Percentiles rank a stretch among this genome's conserved stretches.
These are phyloP conservation scores for Cebidichthys violaceus DNA, from an alignment of 2,113 vertebrate species.

Conservation along the genomic window DNA sequence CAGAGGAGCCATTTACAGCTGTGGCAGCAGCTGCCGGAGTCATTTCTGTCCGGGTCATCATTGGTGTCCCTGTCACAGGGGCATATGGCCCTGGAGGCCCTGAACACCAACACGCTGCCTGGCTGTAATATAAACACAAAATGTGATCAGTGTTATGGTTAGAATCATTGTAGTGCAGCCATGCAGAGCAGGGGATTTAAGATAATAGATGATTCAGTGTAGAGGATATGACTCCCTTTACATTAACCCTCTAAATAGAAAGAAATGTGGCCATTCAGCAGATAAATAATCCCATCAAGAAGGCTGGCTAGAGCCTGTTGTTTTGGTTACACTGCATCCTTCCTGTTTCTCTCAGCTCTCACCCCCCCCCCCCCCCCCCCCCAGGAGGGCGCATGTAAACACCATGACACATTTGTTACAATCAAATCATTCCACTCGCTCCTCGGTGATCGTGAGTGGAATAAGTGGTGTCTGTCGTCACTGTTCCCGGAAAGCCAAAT, in stretches of 20 bases:
- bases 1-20: conserved; percentile 62
- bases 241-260: not conserved
- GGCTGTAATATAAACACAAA: conserved; percentile 52
- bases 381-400: conserved; percentile 71
- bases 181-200: not conserved
- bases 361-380: no score
- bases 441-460: conserved; percentile 51
- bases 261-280: not conserved
- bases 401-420: conserved; percentile 73
- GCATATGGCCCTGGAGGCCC: conserved; percentile 64
- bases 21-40: conserved; percentile 63
- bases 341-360: conserved; percentile 52
- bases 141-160: not conserved
- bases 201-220: not conserved
- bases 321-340: conserved; percentile 60
- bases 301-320: conserved; percentile 38
- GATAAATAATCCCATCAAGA: conserved; percentile 39
- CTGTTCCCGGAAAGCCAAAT: conserved; percentile 23
- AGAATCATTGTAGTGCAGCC: not conserved
- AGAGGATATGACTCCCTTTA: not conserved
- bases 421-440: conserved; percentile 65
- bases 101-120: conserved; percentile 41
- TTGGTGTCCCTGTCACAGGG: conserved; percentile 71
- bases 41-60: conserved; percentile 64
- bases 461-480: conserved; percentile 43